Base-by-base conservation (phyloP, 2,113 vertebrate genomes). In the Saguinus midas region DNA sequence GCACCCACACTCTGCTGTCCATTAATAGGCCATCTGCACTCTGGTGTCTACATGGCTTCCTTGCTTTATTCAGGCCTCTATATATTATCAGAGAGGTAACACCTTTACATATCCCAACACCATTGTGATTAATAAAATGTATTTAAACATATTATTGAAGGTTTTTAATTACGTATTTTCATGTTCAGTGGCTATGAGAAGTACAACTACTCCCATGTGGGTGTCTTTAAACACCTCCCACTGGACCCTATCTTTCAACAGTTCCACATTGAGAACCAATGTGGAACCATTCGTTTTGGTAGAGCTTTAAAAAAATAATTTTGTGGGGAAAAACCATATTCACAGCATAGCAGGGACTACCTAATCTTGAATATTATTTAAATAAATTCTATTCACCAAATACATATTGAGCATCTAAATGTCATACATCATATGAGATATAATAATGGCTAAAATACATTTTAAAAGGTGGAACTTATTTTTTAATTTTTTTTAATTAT, bases 121-220 rank as follows among this genome's bases (percentile, higher is more conserved):
- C 80, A 12, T 17, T 87, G 12, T 83, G 61, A 61, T 94, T 87
- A 85, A 58, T 90, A 87, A 85, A 80, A 84, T 78, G 75, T 40
- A 90, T 37, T 79, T 92, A 85, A 83, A 80, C 35, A 43, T 48
- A 14, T 78, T 37, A 84, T 14, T 50, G 20, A 64, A 78, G 78
- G 45, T 57, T 84, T 96, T 92, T 45, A 18, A 66, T 84, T 84
- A n/a, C 32, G 21, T 64, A 48, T 78, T 97, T 94, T 81, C 35
- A 91, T 9, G n/a, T 2, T 70, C 25, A 25, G 6, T 72, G 29
- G 14, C 50, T 94, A 29, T 37, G 76, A 81, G 76, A 90, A 87
- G 37, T 72, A 73, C 5, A 76, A 66, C 5, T 72, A 8, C 21
- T 94, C 55, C 8, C 58, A 43, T 14, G 9, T 91, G 75, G 23